phyloP scores from a whole-genome alignment of 2,797 vertebrate species.

The Esox lucius region DNA sequence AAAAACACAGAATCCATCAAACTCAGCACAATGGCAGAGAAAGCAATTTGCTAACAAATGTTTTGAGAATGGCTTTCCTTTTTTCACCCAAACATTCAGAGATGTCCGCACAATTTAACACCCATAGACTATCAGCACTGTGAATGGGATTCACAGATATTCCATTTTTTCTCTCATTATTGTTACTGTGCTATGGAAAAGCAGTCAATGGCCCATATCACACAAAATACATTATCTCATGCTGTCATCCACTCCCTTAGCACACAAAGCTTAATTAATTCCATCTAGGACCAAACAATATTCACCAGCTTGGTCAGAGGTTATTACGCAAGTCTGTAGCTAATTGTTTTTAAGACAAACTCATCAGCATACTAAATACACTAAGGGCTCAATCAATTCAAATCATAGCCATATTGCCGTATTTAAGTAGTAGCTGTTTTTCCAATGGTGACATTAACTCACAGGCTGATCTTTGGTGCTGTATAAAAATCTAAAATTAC shows the following conservation, averaged over 20 bases:
- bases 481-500: too few species aligned
- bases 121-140: conserved; percentile 74
- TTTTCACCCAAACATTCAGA: conserved; percentile 66
- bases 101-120: conserved; percentile 80
- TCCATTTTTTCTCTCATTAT: conserved; percentile 74
- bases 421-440: too few species aligned
- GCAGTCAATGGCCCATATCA: conserved; percentile 81
- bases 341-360: conserved; percentile 51
- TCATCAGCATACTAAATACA: conserved; percentile 41
- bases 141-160: conserved; percentile 77
- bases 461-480: too few species aligned
- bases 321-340: conserved; percentile 68
- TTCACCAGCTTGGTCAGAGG: conserved; percentile 66
- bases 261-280: conserved; percentile 74
- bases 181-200: conserved; percentile 78
- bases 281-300: conserved; percentile 67
- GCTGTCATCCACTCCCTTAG: conserved; percentile 60
- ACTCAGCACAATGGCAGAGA: conserved; percentile 73
- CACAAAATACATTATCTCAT: conserved; percentile 66
- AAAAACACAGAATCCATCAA: conserved; percentile 75
- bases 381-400: neutral
- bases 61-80: conserved; percentile 76
- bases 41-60: conserved; percentile 79
- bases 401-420: too few species aligned
- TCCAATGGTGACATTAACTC: too few species aligned